These are phyloP conservation scores for Cylas formicarius DNA, from an alignment of 1,140 invertebrate genomes.

Conservation along the genomic window DNA sequence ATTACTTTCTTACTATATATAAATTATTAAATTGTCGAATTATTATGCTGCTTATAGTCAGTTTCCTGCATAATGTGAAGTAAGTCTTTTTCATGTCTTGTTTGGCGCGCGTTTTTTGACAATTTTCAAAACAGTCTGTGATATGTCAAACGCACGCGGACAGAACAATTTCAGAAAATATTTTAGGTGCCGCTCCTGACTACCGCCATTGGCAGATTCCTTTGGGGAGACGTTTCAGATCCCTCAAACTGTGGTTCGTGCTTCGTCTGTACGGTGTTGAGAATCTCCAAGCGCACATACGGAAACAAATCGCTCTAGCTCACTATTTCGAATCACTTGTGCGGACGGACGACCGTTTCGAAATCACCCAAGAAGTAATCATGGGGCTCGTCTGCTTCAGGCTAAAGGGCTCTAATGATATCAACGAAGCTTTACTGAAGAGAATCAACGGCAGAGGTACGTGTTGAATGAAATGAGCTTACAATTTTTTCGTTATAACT, in stretches of 20 bases:
- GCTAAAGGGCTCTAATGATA: conserved; percentile 77
- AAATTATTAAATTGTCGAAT: too few species aligned
- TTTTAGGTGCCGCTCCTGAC: conserved; percentile 68
- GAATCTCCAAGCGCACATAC: conserved; percentile 81
- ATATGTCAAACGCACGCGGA: too few species aligned
- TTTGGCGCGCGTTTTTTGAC: too few species aligned
- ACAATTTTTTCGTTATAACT: too few species aligned
- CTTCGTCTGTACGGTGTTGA: conserved; percentile 82
- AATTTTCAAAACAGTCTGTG: too few species aligned
- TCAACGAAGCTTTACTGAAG: conserved; percentile 77
- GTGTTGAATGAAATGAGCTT: too few species aligned
- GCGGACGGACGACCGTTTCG: conserved; percentile 63
- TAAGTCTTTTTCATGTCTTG: too few species aligned
- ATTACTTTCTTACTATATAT: too few species aligned
- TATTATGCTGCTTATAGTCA: too few species aligned
- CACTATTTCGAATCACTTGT: conserved; percentile 74
- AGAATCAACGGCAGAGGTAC: conserved; percentile 75
- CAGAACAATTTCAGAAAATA: too few species aligned
- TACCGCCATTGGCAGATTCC: conserved; percentile 98
- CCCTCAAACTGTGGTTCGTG: conserved; percentile 97
- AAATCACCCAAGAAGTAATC: conserved; percentile 77
- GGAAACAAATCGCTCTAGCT: conserved; percentile 71
- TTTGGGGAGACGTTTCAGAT: conserved; percentile 85
- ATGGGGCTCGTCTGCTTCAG: conserved; percentile 93
- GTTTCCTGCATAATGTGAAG: too few species aligned